phyloP scores from a whole-genome alignment of 2,797 vertebrate genomes.

The Microctenopoma lineatum region DNA sequence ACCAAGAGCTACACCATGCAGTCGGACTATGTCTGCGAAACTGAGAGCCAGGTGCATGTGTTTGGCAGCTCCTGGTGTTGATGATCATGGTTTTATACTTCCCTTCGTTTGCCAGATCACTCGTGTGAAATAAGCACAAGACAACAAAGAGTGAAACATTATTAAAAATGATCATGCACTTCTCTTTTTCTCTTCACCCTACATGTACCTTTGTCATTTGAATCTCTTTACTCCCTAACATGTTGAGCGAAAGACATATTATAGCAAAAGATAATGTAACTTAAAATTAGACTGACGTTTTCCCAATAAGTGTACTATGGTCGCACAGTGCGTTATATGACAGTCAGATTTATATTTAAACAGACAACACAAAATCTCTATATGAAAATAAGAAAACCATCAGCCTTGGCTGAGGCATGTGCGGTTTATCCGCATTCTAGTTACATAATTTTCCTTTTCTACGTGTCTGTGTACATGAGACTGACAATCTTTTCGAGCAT shows the following conservation, averaged over 20 bases:
- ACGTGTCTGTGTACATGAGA: not conserved
- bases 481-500: not conserved
- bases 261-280: not conserved
- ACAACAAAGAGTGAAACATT: not conserved
- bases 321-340: not conserved
- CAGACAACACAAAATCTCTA: not conserved
- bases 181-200: constrained; percentile 4
- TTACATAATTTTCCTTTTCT: constrained; percentile 4
- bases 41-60: not conserved
- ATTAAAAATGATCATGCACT: no score
- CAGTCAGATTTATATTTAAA: not conserved
- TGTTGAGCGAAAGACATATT: not conserved
- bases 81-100: not conserved
- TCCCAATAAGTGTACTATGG: no score
- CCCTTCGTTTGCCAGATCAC: not conserved
- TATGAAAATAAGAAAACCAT: not conserved
- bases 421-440: not conserved
- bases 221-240: not conserved
- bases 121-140: not conserved
- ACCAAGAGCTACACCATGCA: constrained; percentile 31
- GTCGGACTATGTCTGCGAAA: not conserved
- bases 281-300: not conserved
- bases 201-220: not conserved
- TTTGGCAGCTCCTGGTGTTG: not conserved
- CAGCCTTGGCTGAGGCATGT: not conserved